A percentile compares a stretch with the other conserved stretches of the same genome.
Conservation (phyloP, 2,113 vertebrate species). For the Oryzias woworae region DNA sequence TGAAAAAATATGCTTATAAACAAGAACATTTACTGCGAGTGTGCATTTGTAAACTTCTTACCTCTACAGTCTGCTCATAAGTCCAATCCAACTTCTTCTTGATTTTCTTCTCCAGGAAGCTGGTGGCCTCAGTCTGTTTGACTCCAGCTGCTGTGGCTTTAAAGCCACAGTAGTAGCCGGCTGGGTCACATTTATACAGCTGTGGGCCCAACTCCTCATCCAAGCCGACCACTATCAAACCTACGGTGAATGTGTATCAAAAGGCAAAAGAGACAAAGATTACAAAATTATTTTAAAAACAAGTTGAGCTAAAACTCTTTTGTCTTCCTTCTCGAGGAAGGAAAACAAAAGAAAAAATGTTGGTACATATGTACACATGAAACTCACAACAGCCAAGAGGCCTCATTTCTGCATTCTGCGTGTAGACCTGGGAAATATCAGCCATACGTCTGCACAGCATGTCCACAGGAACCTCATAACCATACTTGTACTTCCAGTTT, state of each 20-base stretch:
- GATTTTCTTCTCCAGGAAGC: conserved; percentile 96
- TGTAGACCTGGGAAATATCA: conserved; percentile 98
- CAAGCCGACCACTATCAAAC: conserved; percentile 96
- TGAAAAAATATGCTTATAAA: too few relatives aligned
- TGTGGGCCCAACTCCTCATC: conserved; percentile 93
- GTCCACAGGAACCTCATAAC: conserved; percentile 98
- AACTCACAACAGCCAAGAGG: conserved; percentile 97
- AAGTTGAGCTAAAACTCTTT: too few relatives aligned
- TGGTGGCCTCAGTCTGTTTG: conserved; percentile 94
- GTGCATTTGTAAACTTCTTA: conserved; percentile 45
- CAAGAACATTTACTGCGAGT: too few relatives aligned
- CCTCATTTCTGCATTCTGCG: conserved; percentile 98
- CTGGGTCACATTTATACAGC: conserved; percentile 97
- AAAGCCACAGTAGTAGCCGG: conserved; percentile 95
- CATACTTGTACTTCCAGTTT: conserved; percentile 99
- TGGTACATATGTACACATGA: too few relatives aligned
- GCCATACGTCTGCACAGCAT: conserved; percentile 98
- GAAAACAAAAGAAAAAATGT: too few relatives aligned
- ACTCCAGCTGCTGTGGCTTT: conserved; percentile 95
- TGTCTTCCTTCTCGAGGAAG: too few relatives aligned
- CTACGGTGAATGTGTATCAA: conserved; percentile 59
- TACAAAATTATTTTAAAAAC: too few relatives aligned
- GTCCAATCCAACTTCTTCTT: conserved; percentile 98
- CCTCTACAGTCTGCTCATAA: conserved; percentile 91
- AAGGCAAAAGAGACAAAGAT: too few relatives aligned